phyloP scores from a whole-genome alignment of 2,888 invertebrate species.

The Tipula vernalis region DNA sequence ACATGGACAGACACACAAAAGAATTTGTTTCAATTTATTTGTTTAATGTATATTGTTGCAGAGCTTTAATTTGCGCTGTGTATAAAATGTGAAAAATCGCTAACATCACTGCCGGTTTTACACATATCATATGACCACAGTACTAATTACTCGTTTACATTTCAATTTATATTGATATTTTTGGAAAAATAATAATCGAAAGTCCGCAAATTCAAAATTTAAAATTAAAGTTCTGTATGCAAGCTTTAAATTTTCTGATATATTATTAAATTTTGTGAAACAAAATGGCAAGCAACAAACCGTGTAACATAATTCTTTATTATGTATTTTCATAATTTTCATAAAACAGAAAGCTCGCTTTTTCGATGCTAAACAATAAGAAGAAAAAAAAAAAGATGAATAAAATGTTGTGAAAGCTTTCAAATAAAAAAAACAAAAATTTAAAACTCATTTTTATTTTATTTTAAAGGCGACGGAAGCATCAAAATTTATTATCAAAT shows the following conservation, averaged over 20 bases:
- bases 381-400: slow-evolving; percentile 12
- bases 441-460: neutral
- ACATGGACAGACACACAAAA: neutral
- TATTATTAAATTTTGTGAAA: neutral
- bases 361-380: slow-evolving; percentile 16
- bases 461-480: too few relatives aligned
- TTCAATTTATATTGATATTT: neutral
- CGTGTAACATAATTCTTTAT: neutral
- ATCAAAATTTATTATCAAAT: too few relatives aligned
- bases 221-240: too few relatives aligned
- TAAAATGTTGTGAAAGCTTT: slow-evolving; percentile 21
- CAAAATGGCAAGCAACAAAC: neutral
- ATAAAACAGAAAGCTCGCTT: slow-evolving; percentile 15
- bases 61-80: neutral
- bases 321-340: slow-evolving; percentile 13
- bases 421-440: neutral
- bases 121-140: neutral
- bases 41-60: neutral
- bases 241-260: too few relatives aligned
- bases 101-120: neutral
- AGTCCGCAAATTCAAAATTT: too few relatives aligned
- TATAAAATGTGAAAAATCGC: neutral
- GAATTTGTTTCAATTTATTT: neutral
- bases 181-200: neutral
- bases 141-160: neutral